Percentiles rank a stretch among this genome's conserved stretches.
Conservation (phyloP, 2,888 invertebrate species). For the Chloromyia formosa region DNA sequence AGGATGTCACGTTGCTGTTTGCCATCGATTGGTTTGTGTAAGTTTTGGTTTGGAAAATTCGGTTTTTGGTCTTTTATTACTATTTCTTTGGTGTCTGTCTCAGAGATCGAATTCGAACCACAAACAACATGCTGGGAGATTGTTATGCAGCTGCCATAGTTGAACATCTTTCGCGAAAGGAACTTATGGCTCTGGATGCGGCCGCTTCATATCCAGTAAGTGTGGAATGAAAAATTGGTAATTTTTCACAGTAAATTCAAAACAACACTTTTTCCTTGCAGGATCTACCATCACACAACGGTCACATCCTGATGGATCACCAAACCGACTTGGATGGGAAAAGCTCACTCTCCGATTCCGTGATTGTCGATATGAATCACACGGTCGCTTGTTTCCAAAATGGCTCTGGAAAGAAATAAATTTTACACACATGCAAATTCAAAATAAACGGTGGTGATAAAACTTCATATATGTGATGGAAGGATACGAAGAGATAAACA, state of each 20-base stretch:
- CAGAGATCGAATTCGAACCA: conserved; percentile 86
- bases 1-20: conserved; percentile 83
- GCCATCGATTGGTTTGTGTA: conserved; percentile 93
- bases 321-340: conserved; percentile 67
- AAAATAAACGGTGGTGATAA: conserved; percentile 26
- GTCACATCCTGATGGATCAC: conserved; percentile 65
- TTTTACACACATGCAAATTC: neutral
- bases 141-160: conserved; percentile 88
- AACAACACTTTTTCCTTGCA: conserved; percentile 34
- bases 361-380: conserved; percentile 69
- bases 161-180: conserved; percentile 82
- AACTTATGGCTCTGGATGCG: conserved; percentile 79
- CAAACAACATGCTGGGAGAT: conserved; percentile 88
- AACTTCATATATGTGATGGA: conserved; percentile 34
- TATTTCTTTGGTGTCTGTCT: conserved; percentile 46
- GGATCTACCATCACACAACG: conserved; percentile 63
- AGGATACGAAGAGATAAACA: neutral
- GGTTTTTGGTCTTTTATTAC: conserved; percentile 44
- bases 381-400: conserved; percentile 51
- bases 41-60: conserved; percentile 62
- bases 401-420: conserved; percentile 49
- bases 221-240: neutral
- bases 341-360: conserved; percentile 67
- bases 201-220: conserved; percentile 68
- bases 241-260: conserved; percentile 10